These are phyloP conservation scores for Noctuana brunneofusca DNA, from an alignment of 2,888 invertebrate species.

Conservation along the genomic window DNA sequence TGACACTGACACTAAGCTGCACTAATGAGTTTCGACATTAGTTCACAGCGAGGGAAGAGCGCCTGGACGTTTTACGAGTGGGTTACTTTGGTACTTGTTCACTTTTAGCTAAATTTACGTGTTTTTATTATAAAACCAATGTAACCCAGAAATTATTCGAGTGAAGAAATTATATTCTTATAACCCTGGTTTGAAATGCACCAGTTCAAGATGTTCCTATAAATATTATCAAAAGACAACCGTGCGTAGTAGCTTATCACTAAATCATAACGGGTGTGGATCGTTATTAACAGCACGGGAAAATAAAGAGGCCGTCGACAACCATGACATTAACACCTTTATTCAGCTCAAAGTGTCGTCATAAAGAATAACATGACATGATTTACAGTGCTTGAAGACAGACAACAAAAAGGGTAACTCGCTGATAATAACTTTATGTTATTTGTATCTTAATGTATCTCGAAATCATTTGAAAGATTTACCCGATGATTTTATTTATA, in stretches of 20 bases:
- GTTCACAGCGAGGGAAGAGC: slow-evolving; percentile 63
- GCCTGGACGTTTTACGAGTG: slow-evolving; percentile 66
- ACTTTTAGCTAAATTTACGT: no score
- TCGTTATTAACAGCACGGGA: slow-evolving; percentile 52
- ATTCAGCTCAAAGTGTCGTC: slow-evolving; percentile 48
- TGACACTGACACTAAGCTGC: slow-evolving; percentile 78
- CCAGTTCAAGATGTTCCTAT: no score
- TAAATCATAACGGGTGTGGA: slow-evolving; percentile 51
- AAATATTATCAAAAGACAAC: not conserved
- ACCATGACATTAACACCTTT: slow-evolving; percentile 64
- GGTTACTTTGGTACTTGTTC: slow-evolving; percentile 46
- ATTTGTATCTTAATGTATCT: not conserved
- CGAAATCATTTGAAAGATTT: not conserved
- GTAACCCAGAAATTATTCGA: no score
- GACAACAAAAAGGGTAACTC: slow-evolving; percentile 11
- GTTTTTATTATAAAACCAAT: no score
- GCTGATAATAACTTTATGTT: slow-evolving; percentile 3
- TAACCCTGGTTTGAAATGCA: no score
- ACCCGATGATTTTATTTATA: not conserved
- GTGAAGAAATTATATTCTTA: no score
- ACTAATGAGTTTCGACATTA: slow-evolving; percentile 82
- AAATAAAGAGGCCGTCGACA: slow-evolving; percentile 54
- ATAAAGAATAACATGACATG: slow-evolving; percentile 60
- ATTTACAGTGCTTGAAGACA: slow-evolving; percentile 50
- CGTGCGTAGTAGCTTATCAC: slow-evolving; percentile 46